phyloP scores from a whole-genome alignment of 2,113 vertebrate genomes.

The Upupa epops region DNA sequence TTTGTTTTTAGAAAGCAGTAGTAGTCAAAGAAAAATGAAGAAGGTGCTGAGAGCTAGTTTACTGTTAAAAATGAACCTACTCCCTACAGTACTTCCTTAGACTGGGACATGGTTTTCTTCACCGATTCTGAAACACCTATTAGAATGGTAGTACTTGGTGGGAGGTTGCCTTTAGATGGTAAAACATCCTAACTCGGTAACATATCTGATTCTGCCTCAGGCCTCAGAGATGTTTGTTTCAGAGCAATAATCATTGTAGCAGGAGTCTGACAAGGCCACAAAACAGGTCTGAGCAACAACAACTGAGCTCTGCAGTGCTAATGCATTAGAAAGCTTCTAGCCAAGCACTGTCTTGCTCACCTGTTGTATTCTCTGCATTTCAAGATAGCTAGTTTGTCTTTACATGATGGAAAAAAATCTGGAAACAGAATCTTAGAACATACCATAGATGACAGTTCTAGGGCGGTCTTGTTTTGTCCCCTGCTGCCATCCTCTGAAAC shows the following conservation, averaged over 20 bases:
- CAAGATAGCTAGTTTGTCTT: neutral
- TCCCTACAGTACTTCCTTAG: neutral
- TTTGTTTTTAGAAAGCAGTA: neutral
- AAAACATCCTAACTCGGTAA: neutral
- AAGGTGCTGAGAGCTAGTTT: neutral
- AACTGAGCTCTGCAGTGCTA: neutral
- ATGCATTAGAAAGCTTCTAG: neutral
- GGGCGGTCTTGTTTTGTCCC: neutral
- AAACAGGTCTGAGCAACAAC: neutral
- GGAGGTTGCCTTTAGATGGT: neutral
- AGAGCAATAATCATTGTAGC: neutral
- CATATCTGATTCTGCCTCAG: neutral
- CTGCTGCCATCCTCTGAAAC: neutral
- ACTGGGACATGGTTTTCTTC: neutral
- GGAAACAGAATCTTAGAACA: neutral
- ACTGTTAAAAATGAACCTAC: neutral
- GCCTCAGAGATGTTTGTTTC: neutral
- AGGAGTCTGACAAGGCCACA: neutral
- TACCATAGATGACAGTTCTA: neutral
- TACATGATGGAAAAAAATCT: neutral
- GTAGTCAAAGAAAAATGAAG: neutral
- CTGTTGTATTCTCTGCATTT: neutral
- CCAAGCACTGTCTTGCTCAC: neutral
- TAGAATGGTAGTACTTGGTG: neutral
- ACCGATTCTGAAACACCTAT: neutral